Base-by-base conservation (phyloP, 2,113 vertebrate genomes). In the Paratilapia polleni region DNA sequence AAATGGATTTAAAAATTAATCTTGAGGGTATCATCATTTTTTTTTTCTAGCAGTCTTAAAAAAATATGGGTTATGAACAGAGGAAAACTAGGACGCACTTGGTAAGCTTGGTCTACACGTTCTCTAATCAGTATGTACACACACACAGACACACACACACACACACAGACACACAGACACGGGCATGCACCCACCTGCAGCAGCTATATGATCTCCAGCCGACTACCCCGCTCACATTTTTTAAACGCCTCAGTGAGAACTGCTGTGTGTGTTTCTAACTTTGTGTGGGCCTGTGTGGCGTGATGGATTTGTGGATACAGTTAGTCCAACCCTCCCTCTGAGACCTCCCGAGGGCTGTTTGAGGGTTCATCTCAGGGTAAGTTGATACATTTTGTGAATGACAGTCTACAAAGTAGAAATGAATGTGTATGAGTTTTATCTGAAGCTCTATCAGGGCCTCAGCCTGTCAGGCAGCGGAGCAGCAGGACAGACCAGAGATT, bases 181-280 rank as follows among this genome's bases (percentile, higher is more conserved):
- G 49, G 34, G 24, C 78, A 74, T 17, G 59, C 76, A 31, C 31
- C 24, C 80, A 85, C 90, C 36, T 83, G 81, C 20, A 87, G 74
- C 36, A 70, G 78, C 57, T 57, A 68, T 54, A 47, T 26, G 62
- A 57, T 78, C 82, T 68, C 82, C 26, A 38, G 80, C 75, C 77
- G 76, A 83, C 56, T 15, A 75, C 74, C 58, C 64, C 41, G 0
- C 57, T 80, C 79, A 73, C 87, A 91, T 78, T 76, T 61, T 82
- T 86, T 7, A 77, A 85, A 77, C 1, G 26, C 77, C 68, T 80
- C 68, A 20, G 11, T 3, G 47, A 34, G 13, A 7, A 59, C 2
- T 31, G 2, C n/a, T 17, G n/a, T 24, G 79, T 66, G 15, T 3
- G 19, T 24, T 28, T 49, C 41, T 70, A 28, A 49, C 66, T 70